Percentiles rank a stretch among this genome's conserved stretches.
These are phyloP conservation scores for Holothuria glaberrima DNA, from an alignment of 35 echinoderm and acorn worm species.

Conservation along the genomic window DNA sequence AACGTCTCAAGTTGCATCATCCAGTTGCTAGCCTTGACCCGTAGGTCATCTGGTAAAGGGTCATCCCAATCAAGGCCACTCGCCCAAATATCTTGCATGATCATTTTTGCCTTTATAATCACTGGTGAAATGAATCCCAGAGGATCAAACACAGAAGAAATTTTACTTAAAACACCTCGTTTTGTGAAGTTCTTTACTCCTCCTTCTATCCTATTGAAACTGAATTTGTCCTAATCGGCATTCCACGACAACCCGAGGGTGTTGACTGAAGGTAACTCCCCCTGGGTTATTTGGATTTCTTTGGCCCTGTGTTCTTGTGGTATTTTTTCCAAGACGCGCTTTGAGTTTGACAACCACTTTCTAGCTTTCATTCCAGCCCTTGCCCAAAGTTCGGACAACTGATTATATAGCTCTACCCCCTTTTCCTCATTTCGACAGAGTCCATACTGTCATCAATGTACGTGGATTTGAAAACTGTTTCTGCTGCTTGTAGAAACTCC, in stretches of 20 bases:
- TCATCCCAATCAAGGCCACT: slow-evolving; percentile 54
- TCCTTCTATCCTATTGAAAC: slow-evolving; percentile 18
- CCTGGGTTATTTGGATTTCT: slow-evolving; percentile 35
- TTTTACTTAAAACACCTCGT: slow-evolving; percentile 32
- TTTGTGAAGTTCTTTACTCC: slow-evolving; percentile 14
- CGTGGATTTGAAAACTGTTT: slow-evolving; percentile 43
- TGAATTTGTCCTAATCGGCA: slow-evolving; percentile 37
- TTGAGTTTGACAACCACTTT: slow-evolving; percentile 65
- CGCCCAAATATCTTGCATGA: slow-evolving; percentile 64
- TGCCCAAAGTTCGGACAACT: slow-evolving; percentile 31
- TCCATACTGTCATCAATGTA: slow-evolving; percentile 57
- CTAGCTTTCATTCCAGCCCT: slow-evolving; percentile 49
- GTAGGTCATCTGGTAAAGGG: not conserved
- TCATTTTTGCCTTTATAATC: slow-evolving; percentile 33
- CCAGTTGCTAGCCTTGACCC: not conserved
- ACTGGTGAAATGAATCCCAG: slow-evolving; percentile 47
- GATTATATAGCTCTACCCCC: slow-evolving; percentile 28
- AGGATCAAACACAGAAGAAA: slow-evolving; percentile 59
- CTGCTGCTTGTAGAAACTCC: slow-evolving; percentile 4
- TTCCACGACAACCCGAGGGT: slow-evolving; percentile 46
- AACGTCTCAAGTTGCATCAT: not conserved
- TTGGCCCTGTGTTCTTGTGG: slow-evolving; percentile 54
- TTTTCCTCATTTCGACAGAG: slow-evolving; percentile 16
- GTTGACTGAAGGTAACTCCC: slow-evolving; percentile 36
- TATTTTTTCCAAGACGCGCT: slow-evolving; percentile 41